phyloP scores from a whole-genome alignment of 1,140 invertebrate genomes.

The Aphaenogaster ashmeadi region DNA sequence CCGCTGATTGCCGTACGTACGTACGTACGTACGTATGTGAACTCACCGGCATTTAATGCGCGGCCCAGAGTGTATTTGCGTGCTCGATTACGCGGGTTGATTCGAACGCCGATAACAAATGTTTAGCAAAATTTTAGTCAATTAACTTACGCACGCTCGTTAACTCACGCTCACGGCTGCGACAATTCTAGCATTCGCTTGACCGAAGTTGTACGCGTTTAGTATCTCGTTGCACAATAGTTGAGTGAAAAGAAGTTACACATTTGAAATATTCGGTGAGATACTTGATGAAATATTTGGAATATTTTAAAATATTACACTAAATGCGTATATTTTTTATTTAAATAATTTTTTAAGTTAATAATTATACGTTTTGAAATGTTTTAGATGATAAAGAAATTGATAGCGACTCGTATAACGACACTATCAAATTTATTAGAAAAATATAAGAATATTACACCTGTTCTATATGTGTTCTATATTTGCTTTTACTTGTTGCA shows the following conservation, averaged over 20 bases:
- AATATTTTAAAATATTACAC: not conserved
- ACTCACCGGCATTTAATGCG: slow-evolving; percentile 35
- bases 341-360: not conserved
- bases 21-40: slow-evolving; percentile 13
- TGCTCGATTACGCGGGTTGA: slow-evolving; percentile 54
- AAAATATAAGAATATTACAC: not conserved
- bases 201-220: not conserved
- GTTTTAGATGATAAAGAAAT: not conserved
- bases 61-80: slow-evolving; percentile 41
- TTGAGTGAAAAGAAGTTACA: not conserved
- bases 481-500: not conserved
- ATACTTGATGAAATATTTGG: not conserved
- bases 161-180: not conserved
- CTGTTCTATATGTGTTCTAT: not conserved
- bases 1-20: slow-evolving; percentile 49
- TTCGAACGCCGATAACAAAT: slow-evolving; percentile 55
- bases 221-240: not conserved
- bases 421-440: not conserved
- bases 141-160: slow-evolving; percentile 31
- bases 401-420: not conserved
- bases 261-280: not conserved
- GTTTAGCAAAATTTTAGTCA: slow-evolving; percentile 50
- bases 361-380: not conserved
- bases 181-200: not conserved
- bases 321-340: not conserved